Evolutionary conservation across 2,888 invertebrate species (phyloP).

Genomic region (Pyrrhosoma nymphula): DNA sequence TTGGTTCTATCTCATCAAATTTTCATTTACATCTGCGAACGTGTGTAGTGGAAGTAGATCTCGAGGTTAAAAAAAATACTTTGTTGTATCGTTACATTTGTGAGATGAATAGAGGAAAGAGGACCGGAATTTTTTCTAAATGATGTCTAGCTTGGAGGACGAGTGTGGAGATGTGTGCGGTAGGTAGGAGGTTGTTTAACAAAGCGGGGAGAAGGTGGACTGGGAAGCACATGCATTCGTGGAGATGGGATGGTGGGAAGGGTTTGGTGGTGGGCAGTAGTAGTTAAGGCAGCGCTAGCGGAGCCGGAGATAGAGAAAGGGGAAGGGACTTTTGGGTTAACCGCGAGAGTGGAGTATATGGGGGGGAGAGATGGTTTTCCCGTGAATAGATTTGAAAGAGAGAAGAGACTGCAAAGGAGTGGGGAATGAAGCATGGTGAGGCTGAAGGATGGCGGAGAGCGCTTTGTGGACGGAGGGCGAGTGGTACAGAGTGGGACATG

Average conservation of each 20-base stretch:
- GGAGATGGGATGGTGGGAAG: not conserved
- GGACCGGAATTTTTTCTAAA: too few relatives aligned
- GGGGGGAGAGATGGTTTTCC: not conserved
- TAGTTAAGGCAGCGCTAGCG: not conserved
- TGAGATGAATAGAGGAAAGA: too few relatives aligned
- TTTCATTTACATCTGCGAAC: too few relatives aligned
- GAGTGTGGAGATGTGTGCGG: too few relatives aligned
- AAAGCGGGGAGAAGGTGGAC: not conserved
- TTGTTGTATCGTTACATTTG: too few relatives aligned
- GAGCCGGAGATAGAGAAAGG: not conserved
- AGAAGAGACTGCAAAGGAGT: not conserved
- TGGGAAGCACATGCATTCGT: not conserved
- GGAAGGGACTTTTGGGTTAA: not conserved
- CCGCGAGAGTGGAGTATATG: not conserved
- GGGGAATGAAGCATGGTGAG: not conserved
- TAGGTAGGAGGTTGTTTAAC: too few relatives aligned
- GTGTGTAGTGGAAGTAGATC: too few relatives aligned
- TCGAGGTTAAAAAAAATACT: too few relatives aligned
- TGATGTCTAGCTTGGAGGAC: too few relatives aligned
- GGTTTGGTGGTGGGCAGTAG: too few relatives aligned
- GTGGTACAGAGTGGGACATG: not conserved
- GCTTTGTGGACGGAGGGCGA: not conserved
- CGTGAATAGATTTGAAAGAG: constrained; percentile 2
- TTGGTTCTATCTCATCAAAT: too few relatives aligned
- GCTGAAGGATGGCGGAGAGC: too few relatives aligned